phyloP scores from a whole-genome alignment of 2,888 invertebrate species.

The Trichogramma dendrolimi region DNA sequence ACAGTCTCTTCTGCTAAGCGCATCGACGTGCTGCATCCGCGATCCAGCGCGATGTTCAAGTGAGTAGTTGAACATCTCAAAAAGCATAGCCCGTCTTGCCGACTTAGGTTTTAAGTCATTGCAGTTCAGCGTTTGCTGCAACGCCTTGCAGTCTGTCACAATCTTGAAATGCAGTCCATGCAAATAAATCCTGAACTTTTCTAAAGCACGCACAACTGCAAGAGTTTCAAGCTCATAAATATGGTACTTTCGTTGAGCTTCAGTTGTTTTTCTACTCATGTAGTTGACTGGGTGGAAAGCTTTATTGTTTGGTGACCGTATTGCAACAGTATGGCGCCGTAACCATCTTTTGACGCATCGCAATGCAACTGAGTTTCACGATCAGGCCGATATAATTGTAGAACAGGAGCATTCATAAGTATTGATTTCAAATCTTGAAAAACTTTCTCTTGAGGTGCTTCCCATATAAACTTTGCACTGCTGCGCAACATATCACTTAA shows the following conservation, averaged over 20 bases:
- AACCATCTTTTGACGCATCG: conserved; percentile 4
- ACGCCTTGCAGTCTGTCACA: conserved; percentile 43
- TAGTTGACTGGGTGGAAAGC: no score
- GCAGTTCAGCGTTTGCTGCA: conserved; percentile 34
- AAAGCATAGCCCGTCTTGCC: background rate
- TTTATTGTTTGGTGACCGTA: no score
- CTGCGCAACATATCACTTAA: no score
- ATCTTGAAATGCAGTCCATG: conserved; percentile 38
- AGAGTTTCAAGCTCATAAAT: conserved; percentile 47
- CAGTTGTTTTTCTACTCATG: no score
- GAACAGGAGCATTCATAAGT: background rate
- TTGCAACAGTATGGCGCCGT: background rate
- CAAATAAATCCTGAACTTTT: conserved; percentile 44
- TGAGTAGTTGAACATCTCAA: no score
- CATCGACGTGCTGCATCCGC: no score
- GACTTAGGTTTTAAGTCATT: conserved; percentile 30
- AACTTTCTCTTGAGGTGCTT: background rate
- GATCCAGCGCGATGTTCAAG: no score
- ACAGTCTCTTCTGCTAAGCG: no score
- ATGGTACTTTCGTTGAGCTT: conserved; percentile 28
- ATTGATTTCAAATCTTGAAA: background rate
- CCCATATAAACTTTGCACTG: no score
- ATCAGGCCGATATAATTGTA: background rate
- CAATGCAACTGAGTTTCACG: conserved; percentile 7
- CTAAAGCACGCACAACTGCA: conserved; percentile 40